Evolutionary conservation across 2,113 vertebrate genomes (phyloP), one percentile per base, ranked within the genome.

Genomic region (Prunella himalayana): DNA sequence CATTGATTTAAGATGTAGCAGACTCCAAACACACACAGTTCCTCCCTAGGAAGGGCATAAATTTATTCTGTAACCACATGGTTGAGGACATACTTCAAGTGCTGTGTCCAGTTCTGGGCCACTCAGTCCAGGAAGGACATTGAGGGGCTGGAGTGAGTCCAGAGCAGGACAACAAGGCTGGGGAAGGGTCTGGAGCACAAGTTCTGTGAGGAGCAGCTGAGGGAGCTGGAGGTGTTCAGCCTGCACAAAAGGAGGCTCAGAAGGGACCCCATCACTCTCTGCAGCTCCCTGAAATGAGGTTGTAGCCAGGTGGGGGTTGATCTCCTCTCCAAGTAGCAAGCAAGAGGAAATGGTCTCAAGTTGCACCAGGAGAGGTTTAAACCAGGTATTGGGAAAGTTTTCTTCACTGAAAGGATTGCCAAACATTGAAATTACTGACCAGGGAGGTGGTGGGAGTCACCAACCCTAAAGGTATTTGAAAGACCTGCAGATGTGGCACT

Each of bases 401-500:
- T 53, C 19, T 59, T 53, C 19, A 14, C 44, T 2, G 1, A 64
- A 85, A 81, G 9, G 7, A 9, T 6, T 42, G 11, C 24, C 50
- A 68, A 44, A 24, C 28, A 13, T 4, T 31, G 37, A 23, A 68
- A 50, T 56, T n/a, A 20, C 12, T 22, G 11, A 24, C 44, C 57
- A 60, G 31, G 23, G 12, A 49, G 8, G 10, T 9, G 2, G 28
- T 44, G 3, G 51, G 51, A 12, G 18, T 16, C 56, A 47, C 9
- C 41, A 50, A 1, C 25, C 13, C 6, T 22, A 19, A 11, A 61
- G 11, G 3, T 31, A 39, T 44, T 60, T 49, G 18, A 71, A 53
- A 50, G 15, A 31, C 1, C 0, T 1, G 15, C 9, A 28, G 13
- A 6, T 24, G 2, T 35, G 41, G 24, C 20, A 9, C 11, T 72